phyloP scores from a whole-genome alignment of 2,113 vertebrate genomes.

The Guaruba guarouba region DNA sequence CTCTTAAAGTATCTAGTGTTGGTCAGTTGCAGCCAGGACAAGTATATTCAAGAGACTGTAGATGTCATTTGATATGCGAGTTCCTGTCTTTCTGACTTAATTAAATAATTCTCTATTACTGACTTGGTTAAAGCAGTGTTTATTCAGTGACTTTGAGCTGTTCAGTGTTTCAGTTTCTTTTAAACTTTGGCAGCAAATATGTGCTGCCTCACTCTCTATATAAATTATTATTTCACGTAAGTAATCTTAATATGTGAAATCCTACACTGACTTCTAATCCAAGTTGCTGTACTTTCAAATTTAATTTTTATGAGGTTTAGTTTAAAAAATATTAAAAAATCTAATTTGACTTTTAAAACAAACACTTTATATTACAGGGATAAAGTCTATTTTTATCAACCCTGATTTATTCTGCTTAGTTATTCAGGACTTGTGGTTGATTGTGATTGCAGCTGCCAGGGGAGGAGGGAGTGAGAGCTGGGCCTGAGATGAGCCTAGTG shows the following conservation, averaged over 20 bases:
- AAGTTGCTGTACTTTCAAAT: background rate
- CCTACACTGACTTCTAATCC: background rate
- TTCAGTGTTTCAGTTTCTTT: constrained; percentile 27
- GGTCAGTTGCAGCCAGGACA: background rate
- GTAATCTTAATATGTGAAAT: background rate
- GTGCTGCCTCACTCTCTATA: background rate
- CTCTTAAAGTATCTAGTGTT: background rate
- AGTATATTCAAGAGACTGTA: background rate
- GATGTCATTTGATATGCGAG: background rate
- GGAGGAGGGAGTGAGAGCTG: background rate
- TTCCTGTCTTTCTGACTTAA: constrained; percentile 25
- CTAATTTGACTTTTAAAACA: background rate
- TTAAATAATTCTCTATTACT: constrained; percentile 24
- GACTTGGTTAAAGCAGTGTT: constrained; percentile 27
- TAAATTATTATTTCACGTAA: constrained; percentile 5
- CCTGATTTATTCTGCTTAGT: background rate
- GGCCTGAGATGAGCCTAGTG: background rate
- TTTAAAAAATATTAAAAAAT: background rate
- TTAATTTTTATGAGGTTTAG: background rate
- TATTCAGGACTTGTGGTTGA: background rate
- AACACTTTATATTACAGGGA: background rate
- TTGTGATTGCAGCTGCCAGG: background rate
- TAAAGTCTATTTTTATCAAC: background rate
- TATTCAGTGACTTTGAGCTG: background rate
- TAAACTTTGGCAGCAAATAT: constrained; percentile 19